Conservation (phyloP, 2,797 vertebrate genomes). For the Onychomys torridus region DNA sequence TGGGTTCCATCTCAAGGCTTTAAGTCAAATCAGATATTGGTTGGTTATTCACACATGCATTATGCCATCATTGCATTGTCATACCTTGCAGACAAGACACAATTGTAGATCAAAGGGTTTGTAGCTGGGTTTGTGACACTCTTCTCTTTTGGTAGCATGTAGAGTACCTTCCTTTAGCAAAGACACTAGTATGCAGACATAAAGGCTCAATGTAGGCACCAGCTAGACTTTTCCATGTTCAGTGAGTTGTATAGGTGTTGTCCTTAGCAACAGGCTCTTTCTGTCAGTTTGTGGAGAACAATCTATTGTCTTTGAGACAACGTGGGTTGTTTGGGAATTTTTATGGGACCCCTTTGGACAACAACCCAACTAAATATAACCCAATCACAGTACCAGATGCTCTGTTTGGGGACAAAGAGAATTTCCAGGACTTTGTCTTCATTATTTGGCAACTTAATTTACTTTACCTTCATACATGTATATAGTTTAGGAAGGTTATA, state of each 20-base stretch:
- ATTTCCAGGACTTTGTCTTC: background rate
- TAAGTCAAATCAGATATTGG: no score
- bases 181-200: no score
- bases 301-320: background rate
- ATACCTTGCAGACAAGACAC: no score
- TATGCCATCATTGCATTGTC: no score
- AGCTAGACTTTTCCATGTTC: background rate
- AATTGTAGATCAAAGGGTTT: no score
- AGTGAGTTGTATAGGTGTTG: background rate
- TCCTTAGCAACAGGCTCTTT: background rate
- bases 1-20: no score
- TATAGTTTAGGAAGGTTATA: background rate
- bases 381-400: background rate
- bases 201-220: no score
- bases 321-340: background rate
- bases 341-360: background rate
- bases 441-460: background rate
- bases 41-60: no score
- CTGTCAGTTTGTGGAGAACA: background rate
- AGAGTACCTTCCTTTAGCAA: no score
- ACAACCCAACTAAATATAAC: background rate
- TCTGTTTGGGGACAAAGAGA: background rate
- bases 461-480: background rate
- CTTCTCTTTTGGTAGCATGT: no score
- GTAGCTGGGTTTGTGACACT: no score